Conservation (phyloP, 2,113 vertebrate species). For the Bos taurus region ARS-UCD2.0 NC_037333.1:81323001-81323500, state of each 20-base stretch:
- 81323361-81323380: not conserved
- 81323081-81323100: not conserved
- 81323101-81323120: not conserved
- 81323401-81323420: not conserved
- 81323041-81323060: not conserved
- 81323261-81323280: not conserved
- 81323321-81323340: not conserved
- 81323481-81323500: not conserved
- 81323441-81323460: not conserved
- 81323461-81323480: not conserved
- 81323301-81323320: not conserved
- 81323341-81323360: not conserved
- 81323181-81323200: not conserved
- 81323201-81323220: not conserved
- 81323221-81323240: not conserved
- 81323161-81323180: not conserved
- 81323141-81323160: not conserved
- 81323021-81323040: not conserved
- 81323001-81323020: not conserved
- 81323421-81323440: not conserved
- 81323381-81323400: not conserved
- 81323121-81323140: not conserved
- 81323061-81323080: not conserved
- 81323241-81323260: not conserved
- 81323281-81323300: not conserved